Base-by-base conservation (phyloP, 2,888 invertebrate species). In the Epinotia demarniana region DNA sequence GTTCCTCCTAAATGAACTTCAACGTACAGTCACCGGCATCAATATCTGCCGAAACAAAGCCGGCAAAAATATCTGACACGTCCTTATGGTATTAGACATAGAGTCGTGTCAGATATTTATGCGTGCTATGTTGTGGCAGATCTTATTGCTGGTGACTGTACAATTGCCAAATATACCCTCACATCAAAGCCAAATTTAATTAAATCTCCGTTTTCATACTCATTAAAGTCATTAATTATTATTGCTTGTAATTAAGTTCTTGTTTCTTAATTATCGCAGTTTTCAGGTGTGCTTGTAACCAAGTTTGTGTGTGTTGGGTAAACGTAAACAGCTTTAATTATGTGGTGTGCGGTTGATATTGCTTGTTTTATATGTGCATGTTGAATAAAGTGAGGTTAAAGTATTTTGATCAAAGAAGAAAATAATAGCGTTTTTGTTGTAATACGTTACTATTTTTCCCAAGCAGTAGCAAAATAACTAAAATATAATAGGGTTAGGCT, bases 161-260 rank as follows among this genome's bases (percentile, higher is more conserved):
- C 53, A 23, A 61, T n/a, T 64, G 49, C 60, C 49, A 58, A 74
- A 33, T 46, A 46, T 23, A 39, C 3, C 43, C 63, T n/a, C 18
- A 61, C 71, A 61, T 66, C 75, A 75, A 71, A 75, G 64, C 18
- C 19, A n/a, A 57, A 66, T 61, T 55, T 60, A 71, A 75, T 75
- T 71, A 75, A 72, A 72, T 61, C 46, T 49, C 61, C 67, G 61
- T 67, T 75, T 66, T 67, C 71, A 67, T 67, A 49, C 75, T 62
- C 67, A 67, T 62, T 72, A 66, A 75, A 49, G 72, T 62, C 67
- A 67, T 62, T 72, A 66, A 75, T 75, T 72, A 75, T 72, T 75
- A 75, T 72, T 67, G 75, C 71, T 66, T 43, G 71, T 39, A 75
- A 75, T 75, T 75, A 75, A 72, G 72, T 72, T 75, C 75, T 67